Base-by-base conservation (phyloP, 2,797 vertebrate genomes). In the Xenentodon cancila region DNA sequence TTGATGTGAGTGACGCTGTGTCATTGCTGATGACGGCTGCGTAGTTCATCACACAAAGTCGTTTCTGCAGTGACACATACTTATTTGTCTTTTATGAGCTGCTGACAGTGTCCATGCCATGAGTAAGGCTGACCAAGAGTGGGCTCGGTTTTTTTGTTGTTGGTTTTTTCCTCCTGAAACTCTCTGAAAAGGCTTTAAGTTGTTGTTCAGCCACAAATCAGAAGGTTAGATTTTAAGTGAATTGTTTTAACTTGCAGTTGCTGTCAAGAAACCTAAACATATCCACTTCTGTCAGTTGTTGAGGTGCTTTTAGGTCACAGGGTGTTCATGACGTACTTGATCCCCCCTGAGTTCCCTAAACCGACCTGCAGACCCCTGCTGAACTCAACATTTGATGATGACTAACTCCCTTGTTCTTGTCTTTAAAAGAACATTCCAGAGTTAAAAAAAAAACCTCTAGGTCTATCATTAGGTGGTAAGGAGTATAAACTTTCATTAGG, bases 1-100 rank as follows among this genome's bases (percentile, higher is more conserved):
- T 82, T 83, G 91, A 85, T 85, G 89, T 84, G 90, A 91, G 88
- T 85, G 89, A 90, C 84, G 89, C 85, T 50, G 87, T 79, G 72
- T 84, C 84, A 86, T 68, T 74, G 69, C 79, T 77, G 88, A 81
- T 84, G 85, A 83, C 63, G 88, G 87, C 73, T 79, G 21, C 19
- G 76, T 9, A 73, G 52, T 30, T 80, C 80, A 89, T 87, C 87
- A 91, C 68, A 76, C 83, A 74, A 89, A 88, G 88, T 79, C 74
- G 80, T 89, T 83, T 86, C 86, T 80, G 61, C 71, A 54, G 21
- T 84, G 83, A 88, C 86, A 86, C 82, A 74, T 74, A 80, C 84
- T 91, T 86, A 90, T 92, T 92, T 91, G 85, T 88, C 77, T 86
- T 89, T 88, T 78, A 80, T 85, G 82, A 82, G 75, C 60, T 30